A percentile compares a stretch with the other conserved stretches of the same genome.
These are phyloP conservation scores for Bradypodion pumilum DNA, from an alignment of 2,797 vertebrate species.

Conservation along the genomic window DNA sequence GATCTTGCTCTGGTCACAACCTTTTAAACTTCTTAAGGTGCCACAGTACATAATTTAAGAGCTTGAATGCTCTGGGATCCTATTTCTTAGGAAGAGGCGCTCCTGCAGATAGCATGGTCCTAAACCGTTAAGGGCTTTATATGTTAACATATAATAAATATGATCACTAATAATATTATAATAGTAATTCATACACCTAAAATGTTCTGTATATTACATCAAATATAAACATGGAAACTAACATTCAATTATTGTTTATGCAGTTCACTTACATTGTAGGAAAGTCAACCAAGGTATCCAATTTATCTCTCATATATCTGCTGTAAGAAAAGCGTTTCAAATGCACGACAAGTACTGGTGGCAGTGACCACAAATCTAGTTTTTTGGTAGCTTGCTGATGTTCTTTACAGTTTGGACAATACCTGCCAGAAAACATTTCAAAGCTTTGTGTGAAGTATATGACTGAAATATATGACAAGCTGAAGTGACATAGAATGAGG, in stretches of 20 bases:
- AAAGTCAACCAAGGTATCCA: constrained; percentile 97
- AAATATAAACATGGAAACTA: constrained; percentile 2
- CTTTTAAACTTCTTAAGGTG: too few relatives aligned
- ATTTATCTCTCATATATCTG: constrained; percentile 97
- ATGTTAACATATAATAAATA: too few relatives aligned
- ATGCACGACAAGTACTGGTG: constrained; percentile 95
- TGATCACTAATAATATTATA: too few relatives aligned
- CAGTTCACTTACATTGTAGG: constrained; percentile 86
- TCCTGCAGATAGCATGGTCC: too few relatives aligned
- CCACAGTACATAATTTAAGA: too few relatives aligned
- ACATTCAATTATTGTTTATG: constrained; percentile 34
- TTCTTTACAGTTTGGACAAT: constrained; percentile 98
- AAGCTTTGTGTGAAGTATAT: background rate
- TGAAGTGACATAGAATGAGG: background rate
- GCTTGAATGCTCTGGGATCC: too few relatives aligned
- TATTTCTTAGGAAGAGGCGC: too few relatives aligned
- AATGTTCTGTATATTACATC: background rate
- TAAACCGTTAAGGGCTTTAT: too few relatives aligned
- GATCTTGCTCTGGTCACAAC: too few relatives aligned
- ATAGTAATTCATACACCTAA: background rate
- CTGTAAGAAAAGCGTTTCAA: constrained; percentile 98
- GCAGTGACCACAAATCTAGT: constrained; percentile 95
- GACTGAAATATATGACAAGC: accelerated
- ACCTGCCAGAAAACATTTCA: constrained; percentile 78
- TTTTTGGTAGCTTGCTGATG: constrained; percentile 99